Base-by-base conservation (phyloP, 2,888 invertebrate species). In the Cataglyphis livida region DNA sequence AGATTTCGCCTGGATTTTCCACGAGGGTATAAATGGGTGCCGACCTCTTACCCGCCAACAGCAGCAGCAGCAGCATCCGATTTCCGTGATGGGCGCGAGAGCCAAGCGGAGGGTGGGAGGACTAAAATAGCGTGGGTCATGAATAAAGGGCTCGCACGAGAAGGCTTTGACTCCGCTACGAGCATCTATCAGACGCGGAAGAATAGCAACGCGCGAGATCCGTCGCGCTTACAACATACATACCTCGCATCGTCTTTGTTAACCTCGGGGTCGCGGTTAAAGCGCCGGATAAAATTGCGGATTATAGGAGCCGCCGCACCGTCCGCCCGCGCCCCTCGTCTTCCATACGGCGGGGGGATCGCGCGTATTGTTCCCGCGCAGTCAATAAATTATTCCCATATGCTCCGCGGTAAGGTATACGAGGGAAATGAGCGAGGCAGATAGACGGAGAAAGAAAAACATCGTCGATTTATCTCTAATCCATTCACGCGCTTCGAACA, bases 1-100 rank as follows among this genome's bases (percentile, higher is more conserved):
- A 74, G 83, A 68, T 85, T 89, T 87, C 78, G 81, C 68, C 61
- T 59, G 83, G 82, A 83, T 87, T 84, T 85, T 81, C 75, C 38
- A 21, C 57, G 84, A 61, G 57, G 59, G 59, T 84, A 84, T 84
- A 83, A 88, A 88, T 86, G 87, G 87, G 62, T 10, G 81, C 73
- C 81, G 59, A 61, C 81, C 83, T 83, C 51, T 83, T 81, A 66
- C 51, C 70, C 74, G 82, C 38, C n/a, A 48, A 15, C 44, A 48
- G 48, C 38, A 41, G 41, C 68, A 41, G 41, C 68, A 25, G 44
- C 25, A 82, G 70, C 65, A 73, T 82, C 84, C 84, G 70, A 38
- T 78, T 51, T 68, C 76, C 76, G 76, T 41, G 54, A 66, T 28
- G 54, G 54, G n/a, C 44, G 64, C 51, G 51, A 21, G 71, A 82